These are phyloP conservation scores for Alviniconcha marisindica DNA, from an alignment of 1,140 invertebrate species.

Conservation along the genomic window DNA sequence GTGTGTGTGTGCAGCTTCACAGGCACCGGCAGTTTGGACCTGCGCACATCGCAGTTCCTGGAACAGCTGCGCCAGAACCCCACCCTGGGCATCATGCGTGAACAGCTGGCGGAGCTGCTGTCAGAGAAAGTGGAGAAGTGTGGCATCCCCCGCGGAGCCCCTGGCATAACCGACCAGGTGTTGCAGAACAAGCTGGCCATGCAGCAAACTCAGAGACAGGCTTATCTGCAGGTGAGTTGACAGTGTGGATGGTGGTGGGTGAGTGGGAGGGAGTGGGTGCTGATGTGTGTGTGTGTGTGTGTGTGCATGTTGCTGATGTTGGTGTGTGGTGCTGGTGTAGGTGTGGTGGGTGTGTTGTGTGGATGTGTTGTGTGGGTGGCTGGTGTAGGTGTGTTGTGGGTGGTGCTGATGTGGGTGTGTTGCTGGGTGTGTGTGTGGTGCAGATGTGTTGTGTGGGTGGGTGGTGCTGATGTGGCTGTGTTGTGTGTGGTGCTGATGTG, in stretches of 20 bases:
- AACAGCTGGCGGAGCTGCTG: slow-evolving; percentile 65
- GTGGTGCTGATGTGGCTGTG: too few relatives aligned
- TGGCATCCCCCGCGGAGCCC: slow-evolving; percentile 65
- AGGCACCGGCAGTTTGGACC: slow-evolving; percentile 49
- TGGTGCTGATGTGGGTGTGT: background rate
- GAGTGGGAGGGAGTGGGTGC: background rate
- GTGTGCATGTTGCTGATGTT: too few relatives aligned
- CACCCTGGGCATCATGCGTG: slow-evolving; percentile 67
- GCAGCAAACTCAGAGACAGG: slow-evolving; percentile 61
- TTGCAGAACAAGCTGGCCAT: slow-evolving; percentile 62
- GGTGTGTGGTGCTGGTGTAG: too few relatives aligned
- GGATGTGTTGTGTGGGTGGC: background rate
- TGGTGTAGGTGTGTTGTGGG: background rate
- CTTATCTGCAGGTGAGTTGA: slow-evolving; percentile 54
- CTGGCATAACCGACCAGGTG: slow-evolving; percentile 58
- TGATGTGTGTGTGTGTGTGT: background rate
- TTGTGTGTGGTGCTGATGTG: background rate
- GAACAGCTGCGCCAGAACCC: slow-evolving; percentile 68
- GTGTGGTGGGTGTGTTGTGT: background rate
- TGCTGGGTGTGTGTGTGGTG: background rate
- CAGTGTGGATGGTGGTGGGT: background rate
- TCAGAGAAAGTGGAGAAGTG: slow-evolving; percentile 68
- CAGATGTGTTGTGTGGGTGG: too few relatives aligned
- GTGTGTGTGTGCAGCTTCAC: slow-evolving; percentile 20
- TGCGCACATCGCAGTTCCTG: slow-evolving; percentile 63